These are phyloP conservation scores for Zoanthus sansibaricus DNA, from an alignment of 92 coral and sea anemone genomes.

Conservation along the genomic window DNA sequence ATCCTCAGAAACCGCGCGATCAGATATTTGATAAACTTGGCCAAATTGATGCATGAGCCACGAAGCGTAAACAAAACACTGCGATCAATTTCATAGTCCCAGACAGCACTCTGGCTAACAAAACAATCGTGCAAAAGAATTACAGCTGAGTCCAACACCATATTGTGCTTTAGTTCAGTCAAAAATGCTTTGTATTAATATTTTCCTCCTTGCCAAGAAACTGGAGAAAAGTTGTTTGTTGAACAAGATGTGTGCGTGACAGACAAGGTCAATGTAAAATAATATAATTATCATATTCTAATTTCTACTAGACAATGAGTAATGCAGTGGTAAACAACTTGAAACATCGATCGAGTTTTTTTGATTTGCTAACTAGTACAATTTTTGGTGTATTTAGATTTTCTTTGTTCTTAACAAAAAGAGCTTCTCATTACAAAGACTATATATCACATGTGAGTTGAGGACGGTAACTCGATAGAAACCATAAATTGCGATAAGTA, in stretches of 20 bases:
- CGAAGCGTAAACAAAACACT: constrained; percentile 24
- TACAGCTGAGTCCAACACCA: constrained; percentile 32
- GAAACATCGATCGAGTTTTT: constrained; percentile 17
- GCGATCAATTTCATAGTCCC: constrained; percentile 34
- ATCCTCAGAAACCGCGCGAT: constrained; percentile 41
- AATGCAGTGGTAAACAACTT: constrained; percentile 15
- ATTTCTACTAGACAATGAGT: constrained; percentile 14
- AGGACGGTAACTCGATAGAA: not conserved
- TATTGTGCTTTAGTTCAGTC: constrained; percentile 21
- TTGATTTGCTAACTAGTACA: not conserved
- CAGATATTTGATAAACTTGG: constrained; percentile 25
- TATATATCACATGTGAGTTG: constrained; percentile 16
- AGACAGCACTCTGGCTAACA: constrained; percentile 14
- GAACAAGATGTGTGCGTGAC: constrained; percentile 15
- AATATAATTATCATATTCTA: constrained; percentile 5
- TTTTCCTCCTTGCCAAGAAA: constrained; percentile 45
- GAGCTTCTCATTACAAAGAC: constrained; percentile 21
- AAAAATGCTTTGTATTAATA: constrained; percentile 20
- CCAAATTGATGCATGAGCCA: constrained; percentile 18
- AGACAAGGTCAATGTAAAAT: not conserved
- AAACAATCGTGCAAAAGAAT: constrained; percentile 16
- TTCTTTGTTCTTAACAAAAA: constrained; percentile 20
- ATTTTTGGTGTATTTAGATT: constrained; percentile 25
- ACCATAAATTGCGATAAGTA: constrained; percentile 4
- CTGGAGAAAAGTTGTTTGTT: constrained; percentile 17